Conservation (phyloP, 2,888 invertebrate genomes). For the Mimas tiliae region DNA sequence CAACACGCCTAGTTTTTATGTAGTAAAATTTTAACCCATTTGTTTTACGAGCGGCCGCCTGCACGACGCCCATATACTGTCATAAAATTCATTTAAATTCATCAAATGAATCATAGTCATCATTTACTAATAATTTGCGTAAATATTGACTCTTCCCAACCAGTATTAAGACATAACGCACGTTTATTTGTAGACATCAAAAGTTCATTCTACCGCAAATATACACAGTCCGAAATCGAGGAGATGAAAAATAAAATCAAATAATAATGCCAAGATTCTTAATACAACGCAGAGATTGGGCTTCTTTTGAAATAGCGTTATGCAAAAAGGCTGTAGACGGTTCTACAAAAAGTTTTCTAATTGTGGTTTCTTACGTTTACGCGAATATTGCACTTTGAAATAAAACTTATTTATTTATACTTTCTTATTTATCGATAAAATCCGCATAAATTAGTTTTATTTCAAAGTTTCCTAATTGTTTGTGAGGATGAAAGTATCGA, state of each 20-base stretch:
- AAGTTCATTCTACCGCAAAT: conserved; percentile 17
- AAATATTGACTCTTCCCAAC: conserved; percentile 14
- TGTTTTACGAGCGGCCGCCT: not conserved
- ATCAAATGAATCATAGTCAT: not conserved
- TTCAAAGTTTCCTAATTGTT: too few relatives aligned
- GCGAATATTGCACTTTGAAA: not conserved
- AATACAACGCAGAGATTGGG: not conserved
- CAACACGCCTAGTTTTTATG: not conserved
- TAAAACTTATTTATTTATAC: too few relatives aligned
- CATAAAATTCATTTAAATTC: not conserved
- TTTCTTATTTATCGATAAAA: too few relatives aligned
- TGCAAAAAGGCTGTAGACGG: not conserved
- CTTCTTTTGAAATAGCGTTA: conserved; percentile 13
- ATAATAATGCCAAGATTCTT: conserved; percentile 3
- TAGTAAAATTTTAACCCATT: not conserved
- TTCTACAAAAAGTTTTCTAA: conserved; percentile 6
- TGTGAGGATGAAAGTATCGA: too few relatives aligned
- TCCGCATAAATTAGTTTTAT: too few relatives aligned
- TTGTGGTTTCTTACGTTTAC: not conserved
- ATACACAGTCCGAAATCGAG: not conserved
- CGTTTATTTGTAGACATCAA: conserved; percentile 17
- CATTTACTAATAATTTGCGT: conserved; percentile 1
- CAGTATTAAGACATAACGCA: conserved; percentile 1
- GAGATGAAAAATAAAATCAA: not conserved
- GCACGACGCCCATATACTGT: not conserved